phyloP scores from a whole-genome alignment of 2,113 vertebrate genomes.

The Chiloscyllium plagiosum region DNA sequence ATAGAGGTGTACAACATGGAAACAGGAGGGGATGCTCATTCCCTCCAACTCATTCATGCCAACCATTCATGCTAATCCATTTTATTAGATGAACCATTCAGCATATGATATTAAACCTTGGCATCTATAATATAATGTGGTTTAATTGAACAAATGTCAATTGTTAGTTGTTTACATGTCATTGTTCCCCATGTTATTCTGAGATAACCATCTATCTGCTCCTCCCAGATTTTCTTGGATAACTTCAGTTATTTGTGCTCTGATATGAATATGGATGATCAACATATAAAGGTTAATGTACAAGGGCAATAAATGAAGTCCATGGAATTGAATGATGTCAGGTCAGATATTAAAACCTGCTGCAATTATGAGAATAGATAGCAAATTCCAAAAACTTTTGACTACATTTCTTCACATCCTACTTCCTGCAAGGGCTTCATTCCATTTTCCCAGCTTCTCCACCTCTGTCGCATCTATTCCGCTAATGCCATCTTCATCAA shows the following conservation, averaged over 20 bases:
- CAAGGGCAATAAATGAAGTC: not conserved
- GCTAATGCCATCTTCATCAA: too few relatives aligned
- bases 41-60: too few relatives aligned
- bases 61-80: too few relatives aligned
- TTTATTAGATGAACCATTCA: not conserved
- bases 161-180: not conserved
- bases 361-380: not conserved
- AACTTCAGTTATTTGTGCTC: not conserved
- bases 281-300: not conserved
- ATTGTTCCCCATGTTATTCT: not conserved
- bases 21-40: too few relatives aligned
- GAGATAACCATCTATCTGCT: not conserved
- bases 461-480: too few relatives aligned
- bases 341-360: not conserved
- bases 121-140: not conserved
- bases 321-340: not conserved
- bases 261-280: not conserved
- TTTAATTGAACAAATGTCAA: not conserved
- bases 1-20: too few relatives aligned
- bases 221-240: not conserved
- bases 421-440: too few relatives aligned
- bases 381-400: too few relatives aligned
- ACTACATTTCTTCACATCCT: too few relatives aligned
- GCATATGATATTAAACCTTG: not conserved
- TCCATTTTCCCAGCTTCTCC: too few relatives aligned